Evolutionary conservation across 1,140 invertebrate genomes (phyloP).

Genomic region (Trichomalopsis sarcophagae): DNA sequence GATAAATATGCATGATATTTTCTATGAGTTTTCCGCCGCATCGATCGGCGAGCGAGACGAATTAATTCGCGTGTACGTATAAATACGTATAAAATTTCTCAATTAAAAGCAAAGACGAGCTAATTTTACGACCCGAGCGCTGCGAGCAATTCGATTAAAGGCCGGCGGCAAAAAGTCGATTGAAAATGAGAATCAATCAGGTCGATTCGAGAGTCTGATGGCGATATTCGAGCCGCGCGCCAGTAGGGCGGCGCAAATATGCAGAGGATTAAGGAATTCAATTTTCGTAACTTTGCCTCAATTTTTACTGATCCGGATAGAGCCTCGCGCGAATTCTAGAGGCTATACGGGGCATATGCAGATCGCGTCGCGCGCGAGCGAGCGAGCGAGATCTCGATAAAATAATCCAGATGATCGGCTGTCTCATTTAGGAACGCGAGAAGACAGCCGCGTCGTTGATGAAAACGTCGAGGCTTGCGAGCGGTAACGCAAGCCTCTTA

Average conservation of each 20-base stretch:
- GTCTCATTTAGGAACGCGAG: not conserved
- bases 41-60: not conserved
- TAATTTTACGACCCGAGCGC: not conserved
- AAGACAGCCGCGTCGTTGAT: not conserved
- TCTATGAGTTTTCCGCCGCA: not conserved
- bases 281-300: conserved; percentile 43
- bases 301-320: conserved; percentile 46
- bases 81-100: not conserved
- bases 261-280: conserved; percentile 46
- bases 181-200: conserved; percentile 28
- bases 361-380: not conserved
- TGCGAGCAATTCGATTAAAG: not conserved
- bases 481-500: not conserved
- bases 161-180: conserved; percentile 9
- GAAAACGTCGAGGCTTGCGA: not conserved
- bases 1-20: not conserved
- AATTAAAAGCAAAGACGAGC: not conserved
- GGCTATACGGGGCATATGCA: not conserved
- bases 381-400: not conserved
- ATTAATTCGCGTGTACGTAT: not conserved
- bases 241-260: conserved; percentile 8
- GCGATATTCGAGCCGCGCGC: conserved; percentile 10
- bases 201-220: not conserved
- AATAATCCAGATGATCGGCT: conserved; percentile 10
- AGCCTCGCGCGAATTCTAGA: conserved; percentile 28